A percentile compares a stretch with the other conserved stretches of the same genome.
phyloP scores from a whole-genome alignment of 2,797 vertebrate genomes.

The Sebastes steindachneri region DNA sequence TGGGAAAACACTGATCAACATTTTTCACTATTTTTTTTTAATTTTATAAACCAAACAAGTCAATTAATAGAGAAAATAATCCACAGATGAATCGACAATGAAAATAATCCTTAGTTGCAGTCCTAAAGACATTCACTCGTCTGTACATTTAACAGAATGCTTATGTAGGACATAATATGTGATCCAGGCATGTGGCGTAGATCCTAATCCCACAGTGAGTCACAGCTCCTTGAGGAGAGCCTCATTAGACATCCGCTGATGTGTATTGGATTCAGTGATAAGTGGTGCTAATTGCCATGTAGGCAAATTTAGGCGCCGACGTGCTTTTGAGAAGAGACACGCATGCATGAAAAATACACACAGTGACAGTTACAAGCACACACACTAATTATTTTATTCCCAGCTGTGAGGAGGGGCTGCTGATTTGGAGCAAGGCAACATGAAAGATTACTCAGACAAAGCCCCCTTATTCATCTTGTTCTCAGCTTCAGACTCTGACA shows the following conservation, averaged over 20 bases:
- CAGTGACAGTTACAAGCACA: background rate
- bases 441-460: conserved; percentile 71
- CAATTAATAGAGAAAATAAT: too few relatives aligned
- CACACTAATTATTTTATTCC: conserved; percentile 71
- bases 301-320: conserved; percentile 54
- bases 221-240: conserved; percentile 53
- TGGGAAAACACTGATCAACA: too few relatives aligned
- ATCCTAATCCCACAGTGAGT: conserved; percentile 58
- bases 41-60: too few relatives aligned
- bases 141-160: conserved; percentile 41
- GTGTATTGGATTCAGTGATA: conserved; percentile 69
- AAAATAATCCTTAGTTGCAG: background rate
- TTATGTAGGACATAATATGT: conserved; percentile 38
- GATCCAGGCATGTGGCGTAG: conserved; percentile 43
- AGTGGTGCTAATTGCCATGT: conserved; percentile 70
- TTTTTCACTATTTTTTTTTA: too few relatives aligned
- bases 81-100: too few relatives aligned
- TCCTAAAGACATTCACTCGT: background rate
- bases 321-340: conserved; percentile 34
- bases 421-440: conserved; percentile 61
- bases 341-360: background rate
- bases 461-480: conserved; percentile 63
- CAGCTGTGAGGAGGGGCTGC: conserved; percentile 57
- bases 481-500: conserved; percentile 57
- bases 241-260: conserved; percentile 64